Evolutionary conservation across 2,113 vertebrate species (phyloP).

Genomic region (Erpornis zantholeuca): DNA sequence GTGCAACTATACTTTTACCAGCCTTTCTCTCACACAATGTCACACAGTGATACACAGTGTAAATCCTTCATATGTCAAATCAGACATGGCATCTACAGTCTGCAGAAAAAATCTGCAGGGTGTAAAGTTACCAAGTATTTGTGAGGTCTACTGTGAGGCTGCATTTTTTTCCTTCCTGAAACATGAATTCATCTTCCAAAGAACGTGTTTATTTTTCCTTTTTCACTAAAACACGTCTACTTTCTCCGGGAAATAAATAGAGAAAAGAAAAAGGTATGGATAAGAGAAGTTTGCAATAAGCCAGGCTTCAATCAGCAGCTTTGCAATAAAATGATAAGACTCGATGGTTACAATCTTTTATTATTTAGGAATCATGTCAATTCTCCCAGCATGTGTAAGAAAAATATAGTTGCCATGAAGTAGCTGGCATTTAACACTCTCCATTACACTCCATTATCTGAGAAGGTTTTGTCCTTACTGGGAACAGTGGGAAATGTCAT

Average conservation of each 20-base stretch:
- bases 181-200: constrained; percentile 23
- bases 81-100: constrained; percentile 59
- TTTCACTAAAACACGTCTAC: background rate
- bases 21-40: constrained; percentile 60
- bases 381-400: background rate
- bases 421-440: background rate
- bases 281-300: background rate
- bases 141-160: constrained; percentile 53
- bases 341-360: background rate
- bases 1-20: constrained; percentile 61
- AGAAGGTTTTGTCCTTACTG: background rate
- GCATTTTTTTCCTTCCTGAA: constrained; percentile 1
- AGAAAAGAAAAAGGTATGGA: background rate
- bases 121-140: constrained; percentile 67
- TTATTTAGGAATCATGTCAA: background rate
- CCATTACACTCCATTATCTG: background rate
- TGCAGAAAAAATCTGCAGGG: constrained; percentile 55
- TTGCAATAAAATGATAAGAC: background rate
- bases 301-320: background rate
- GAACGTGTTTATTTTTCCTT: constrained; percentile 3
- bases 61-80: constrained; percentile 67
- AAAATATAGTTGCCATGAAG: background rate
- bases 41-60: constrained; percentile 58
- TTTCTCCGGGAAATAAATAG: background rate
- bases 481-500: background rate